Conservation (phyloP, 2,797 vertebrate genomes). For the Thalassophryne amazonica region DNA sequence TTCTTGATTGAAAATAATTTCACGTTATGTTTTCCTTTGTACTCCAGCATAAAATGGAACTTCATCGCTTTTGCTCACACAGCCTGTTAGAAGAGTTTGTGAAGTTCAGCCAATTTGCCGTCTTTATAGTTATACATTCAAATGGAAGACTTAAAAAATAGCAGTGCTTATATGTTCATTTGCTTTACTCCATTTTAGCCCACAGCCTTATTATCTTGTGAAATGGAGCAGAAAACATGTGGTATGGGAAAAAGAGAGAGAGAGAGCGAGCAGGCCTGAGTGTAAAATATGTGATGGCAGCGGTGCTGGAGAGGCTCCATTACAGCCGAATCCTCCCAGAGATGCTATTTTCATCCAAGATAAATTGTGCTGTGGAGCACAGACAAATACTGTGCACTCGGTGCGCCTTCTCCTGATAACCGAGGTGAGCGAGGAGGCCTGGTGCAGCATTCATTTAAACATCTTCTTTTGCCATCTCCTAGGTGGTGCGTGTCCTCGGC, state of each 20-base stretch:
- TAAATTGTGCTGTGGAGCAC: conserved; percentile 51
- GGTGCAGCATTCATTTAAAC: conserved; percentile 65
- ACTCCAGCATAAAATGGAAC: not conserved
- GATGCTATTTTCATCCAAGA: conserved; percentile 58
- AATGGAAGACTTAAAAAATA: conserved; percentile 16
- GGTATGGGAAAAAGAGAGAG: conserved; percentile 24
- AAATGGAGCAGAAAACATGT: conserved; percentile 58
- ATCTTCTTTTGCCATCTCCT: conserved; percentile 62
- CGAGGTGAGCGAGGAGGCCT: conserved; percentile 48
- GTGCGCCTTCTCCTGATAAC: conserved; percentile 51
- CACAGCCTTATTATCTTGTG: conserved; percentile 54
- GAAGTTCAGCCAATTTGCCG: conserved; percentile 2
- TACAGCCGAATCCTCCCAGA: conserved; percentile 52
- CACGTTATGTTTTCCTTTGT: not conserved
- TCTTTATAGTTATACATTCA: conserved; percentile 14
- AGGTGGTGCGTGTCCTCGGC: conserved; percentile 49
- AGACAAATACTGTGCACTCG: conserved; percentile 59
- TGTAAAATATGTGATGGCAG: conserved; percentile 45
- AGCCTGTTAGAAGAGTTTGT: not conserved
- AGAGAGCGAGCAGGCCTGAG: conserved; percentile 27
- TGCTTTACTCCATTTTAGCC: conserved; percentile 36
- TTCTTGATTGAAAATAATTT: too few relatives aligned
- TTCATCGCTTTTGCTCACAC: not conserved
- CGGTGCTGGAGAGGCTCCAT: conserved; percentile 39
- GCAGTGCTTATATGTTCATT: conserved; percentile 31